Percentiles rank a stretch among this genome's conserved stretches.
Evolutionary conservation across 2,797 vertebrate species (phyloP).

Genomic region (Pteropus rufus): DNA sequence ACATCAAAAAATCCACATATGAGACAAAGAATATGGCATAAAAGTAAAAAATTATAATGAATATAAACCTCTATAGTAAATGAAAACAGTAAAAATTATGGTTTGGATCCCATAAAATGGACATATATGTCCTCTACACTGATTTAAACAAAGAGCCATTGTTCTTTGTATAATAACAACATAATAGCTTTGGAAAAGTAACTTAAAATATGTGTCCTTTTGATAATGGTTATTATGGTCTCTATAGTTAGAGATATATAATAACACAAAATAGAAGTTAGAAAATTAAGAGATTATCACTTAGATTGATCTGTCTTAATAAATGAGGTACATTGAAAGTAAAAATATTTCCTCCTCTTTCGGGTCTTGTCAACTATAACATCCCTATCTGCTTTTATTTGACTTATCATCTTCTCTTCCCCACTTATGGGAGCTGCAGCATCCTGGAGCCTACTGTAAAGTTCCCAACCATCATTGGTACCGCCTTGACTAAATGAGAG

Average conservation of each 20-base stretch:
- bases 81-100: slow-evolving; percentile 1
- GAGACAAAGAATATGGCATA: background rate
- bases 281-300: background rate
- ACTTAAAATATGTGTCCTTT: background rate
- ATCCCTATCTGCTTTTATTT: background rate
- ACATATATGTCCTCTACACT: background rate
- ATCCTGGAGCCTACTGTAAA: background rate
- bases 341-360: background rate
- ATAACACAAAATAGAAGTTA: background rate
- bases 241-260: background rate
- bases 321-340: background rate
- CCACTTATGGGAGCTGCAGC: background rate
- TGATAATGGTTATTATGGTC: background rate
- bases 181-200: background rate
- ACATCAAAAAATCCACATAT: background rate
- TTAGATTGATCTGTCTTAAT: background rate
- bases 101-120: background rate
- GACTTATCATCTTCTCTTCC: background rate
- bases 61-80: background rate
- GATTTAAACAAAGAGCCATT: background rate
- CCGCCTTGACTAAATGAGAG: background rate
- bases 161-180: no score
- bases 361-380: background rate
- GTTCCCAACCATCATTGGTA: background rate
- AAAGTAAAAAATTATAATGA: background rate